phyloP scores from a whole-genome alignment of 2,797 vertebrate genomes.

The Prionace glauca region DNA sequence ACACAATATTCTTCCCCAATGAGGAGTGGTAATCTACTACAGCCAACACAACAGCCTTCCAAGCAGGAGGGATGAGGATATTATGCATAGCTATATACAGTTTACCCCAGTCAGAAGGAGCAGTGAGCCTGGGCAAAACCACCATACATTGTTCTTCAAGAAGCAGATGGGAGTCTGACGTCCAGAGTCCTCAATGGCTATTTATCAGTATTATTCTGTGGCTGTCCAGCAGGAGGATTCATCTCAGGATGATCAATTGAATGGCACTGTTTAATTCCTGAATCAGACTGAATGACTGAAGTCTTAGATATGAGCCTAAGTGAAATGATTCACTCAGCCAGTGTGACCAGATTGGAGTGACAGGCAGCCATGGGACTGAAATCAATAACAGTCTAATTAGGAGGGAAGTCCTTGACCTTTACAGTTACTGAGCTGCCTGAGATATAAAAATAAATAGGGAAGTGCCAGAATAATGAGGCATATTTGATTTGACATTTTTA shows the following conservation, averaged over 20 bases:
- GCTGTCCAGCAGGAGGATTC: not conserved
- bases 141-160: not conserved
- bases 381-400: slow-evolving; percentile 11
- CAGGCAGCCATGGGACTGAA: not conserved
- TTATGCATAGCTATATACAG: not conserved
- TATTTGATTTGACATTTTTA: slow-evolving; percentile 12
- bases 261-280: not conserved
- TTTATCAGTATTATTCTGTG: not conserved
- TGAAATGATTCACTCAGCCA: not conserved
- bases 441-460: not conserved
- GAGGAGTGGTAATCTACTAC: not conserved
- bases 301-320: not conserved
- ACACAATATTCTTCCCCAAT: not conserved
- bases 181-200: not conserved
- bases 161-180: not conserved
- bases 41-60: not conserved
- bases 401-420: slow-evolving; percentile 27
- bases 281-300: not conserved
- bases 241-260: not conserved
- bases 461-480: not conserved
- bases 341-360: not conserved
- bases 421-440: slow-evolving; percentile 6
- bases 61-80: not conserved
- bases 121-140: not conserved
- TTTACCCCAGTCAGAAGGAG: not conserved